Percentiles rank a stretch among this genome's conserved stretches.
These are phyloP conservation scores for Pao palembangensis DNA, from an alignment of 2,113 vertebrate genomes.

Conservation along the genomic window DNA sequence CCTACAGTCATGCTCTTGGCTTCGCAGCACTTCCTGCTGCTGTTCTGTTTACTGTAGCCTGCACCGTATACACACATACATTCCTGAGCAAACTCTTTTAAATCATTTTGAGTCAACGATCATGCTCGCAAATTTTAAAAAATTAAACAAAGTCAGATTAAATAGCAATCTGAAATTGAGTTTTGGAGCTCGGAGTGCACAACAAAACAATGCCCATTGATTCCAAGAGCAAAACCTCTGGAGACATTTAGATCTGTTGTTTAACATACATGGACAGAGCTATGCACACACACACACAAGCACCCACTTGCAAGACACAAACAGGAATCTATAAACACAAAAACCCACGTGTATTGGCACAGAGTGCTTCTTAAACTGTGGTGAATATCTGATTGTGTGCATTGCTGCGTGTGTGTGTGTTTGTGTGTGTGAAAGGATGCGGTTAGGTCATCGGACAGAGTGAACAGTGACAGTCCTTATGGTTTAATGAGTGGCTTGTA, in stretches of 20 bases:
- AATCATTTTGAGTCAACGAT: no score
- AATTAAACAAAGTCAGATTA: slow-evolving; percentile 35
- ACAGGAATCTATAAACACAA: slow-evolving; percentile 50
- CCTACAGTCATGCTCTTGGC: background rate
- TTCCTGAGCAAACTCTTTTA: background rate
- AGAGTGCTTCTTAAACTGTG: slow-evolving; percentile 42
- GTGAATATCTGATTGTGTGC: slow-evolving; percentile 51
- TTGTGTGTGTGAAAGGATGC: slow-evolving; percentile 32
- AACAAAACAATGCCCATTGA: slow-evolving; percentile 67
- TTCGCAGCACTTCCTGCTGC: background rate
- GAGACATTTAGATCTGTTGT: slow-evolving; percentile 69
- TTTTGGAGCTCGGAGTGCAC: slow-evolving; percentile 37
- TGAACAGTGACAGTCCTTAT: slow-evolving; percentile 47
- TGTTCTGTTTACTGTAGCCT: background rate
- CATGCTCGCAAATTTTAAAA: slow-evolving; percentile 7
- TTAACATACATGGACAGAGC: slow-evolving; percentile 46
- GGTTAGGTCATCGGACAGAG: slow-evolving; percentile 40
- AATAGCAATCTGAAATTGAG: slow-evolving; percentile 40
- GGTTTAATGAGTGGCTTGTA: slow-evolving; percentile 49
- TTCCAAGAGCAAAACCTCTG: slow-evolving; percentile 58
- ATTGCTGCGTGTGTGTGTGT: slow-evolving; percentile 37
- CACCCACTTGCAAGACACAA: slow-evolving; percentile 24
- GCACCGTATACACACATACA: slow-evolving; percentile 9
- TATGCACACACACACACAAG: slow-evolving; percentile 9
- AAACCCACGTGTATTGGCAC: slow-evolving; percentile 43